These are phyloP conservation scores for Leuciscus idus DNA, from an alignment of 2,113 vertebrate species.

Conservation along the genomic window DNA sequence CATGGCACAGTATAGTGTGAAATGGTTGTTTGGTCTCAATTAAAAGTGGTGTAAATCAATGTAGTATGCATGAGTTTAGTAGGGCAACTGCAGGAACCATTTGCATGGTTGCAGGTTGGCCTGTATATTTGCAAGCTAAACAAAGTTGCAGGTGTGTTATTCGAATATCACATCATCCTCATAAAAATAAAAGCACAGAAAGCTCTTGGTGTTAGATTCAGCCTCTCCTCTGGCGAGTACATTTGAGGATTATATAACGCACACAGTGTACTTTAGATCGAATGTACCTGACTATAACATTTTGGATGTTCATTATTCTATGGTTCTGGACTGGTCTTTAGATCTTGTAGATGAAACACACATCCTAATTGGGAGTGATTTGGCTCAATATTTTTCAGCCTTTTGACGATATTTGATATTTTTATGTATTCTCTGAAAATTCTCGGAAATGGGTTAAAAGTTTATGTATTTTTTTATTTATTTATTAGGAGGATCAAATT, in stretches of 20 bases:
- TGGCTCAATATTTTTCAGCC: background rate
- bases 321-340: background rate
- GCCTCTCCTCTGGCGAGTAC: background rate
- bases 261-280: background rate
- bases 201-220: conserved; percentile 31
- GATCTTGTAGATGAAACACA: background rate
- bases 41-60: background rate
- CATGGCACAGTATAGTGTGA: background rate
- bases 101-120: conserved; percentile 27
- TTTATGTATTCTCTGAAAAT: background rate
- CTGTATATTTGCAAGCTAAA: conserved; percentile 54
- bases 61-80: conserved; percentile 6
- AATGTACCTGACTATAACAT: background rate
- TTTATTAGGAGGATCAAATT: background rate
- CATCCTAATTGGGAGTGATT: background rate
- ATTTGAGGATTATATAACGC: background rate
- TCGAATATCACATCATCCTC: conserved; percentile 6
- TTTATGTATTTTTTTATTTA: too few species aligned
- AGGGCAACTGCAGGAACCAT: conserved; percentile 26
- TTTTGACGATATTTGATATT: background rate
- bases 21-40: conserved; percentile 5
- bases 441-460: background rate
- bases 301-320: background rate
- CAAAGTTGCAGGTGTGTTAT: conserved; percentile 49
- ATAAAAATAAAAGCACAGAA: conserved; percentile 25